Base-by-base conservation (phyloP, 2,113 vertebrate species). In the Thinocorus orbignyianus region DNA sequence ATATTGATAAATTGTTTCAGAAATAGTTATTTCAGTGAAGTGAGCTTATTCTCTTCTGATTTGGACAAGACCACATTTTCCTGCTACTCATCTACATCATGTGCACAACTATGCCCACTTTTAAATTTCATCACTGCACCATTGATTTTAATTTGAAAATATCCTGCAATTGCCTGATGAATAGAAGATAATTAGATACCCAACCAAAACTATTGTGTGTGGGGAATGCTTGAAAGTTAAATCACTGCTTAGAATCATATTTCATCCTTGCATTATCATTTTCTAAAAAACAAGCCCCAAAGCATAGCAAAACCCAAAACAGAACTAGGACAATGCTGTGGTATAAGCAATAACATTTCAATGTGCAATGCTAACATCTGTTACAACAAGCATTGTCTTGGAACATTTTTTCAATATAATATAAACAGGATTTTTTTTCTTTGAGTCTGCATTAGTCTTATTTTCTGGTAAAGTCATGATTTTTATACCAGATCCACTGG, bases 141-240 rank as follows among this genome's bases (percentile, higher is more conserved):
- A 70, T 14, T 3, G 3, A 74, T 90, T 90, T 87, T 93, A 88
- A 93, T 91, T 84, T 88, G 57, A 93, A 93, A 83, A 83, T 91
- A 76, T 54, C n/a, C 37, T 83, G 60, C 71, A 82, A 90, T 46
- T 78, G 25, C 30, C 65, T 82, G 42, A 69, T 82, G 60, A 86
- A 89, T 52, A n/a, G 49, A 86, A 64, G 26, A 74, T 54, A 82
- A 95, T 78, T 79, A 86, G 61, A 92, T 33, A 78, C 37, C 12
- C 3, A 92, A 86, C 69, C 65, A 95, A 86, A 88, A 69, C 39
- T 42, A 74, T 24, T 79, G 55, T 60, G 46, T 57, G n/a, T 2
- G 49, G 25, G 58, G 28, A 49, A 82, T 52, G 52, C 23, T 62
- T 69, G 24, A 51, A 83, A 64, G 19, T 44, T 70, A 83, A 90